Evolutionary conservation across 1,140 invertebrate genomes (phyloP), one percentile per base, ranked within the genome.

Genomic region (Contarinia nasturtii): DNA sequence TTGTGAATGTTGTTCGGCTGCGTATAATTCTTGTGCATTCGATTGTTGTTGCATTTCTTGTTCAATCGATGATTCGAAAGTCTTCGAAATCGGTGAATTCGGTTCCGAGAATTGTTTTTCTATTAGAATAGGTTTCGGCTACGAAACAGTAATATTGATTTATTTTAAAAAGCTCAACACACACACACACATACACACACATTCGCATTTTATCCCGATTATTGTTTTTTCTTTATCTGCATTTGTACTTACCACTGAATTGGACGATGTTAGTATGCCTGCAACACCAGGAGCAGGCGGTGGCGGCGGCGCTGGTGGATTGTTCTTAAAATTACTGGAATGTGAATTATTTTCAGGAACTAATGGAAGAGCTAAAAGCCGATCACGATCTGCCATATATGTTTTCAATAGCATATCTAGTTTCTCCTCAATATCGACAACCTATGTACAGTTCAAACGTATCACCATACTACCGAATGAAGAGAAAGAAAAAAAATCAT

Each of bases 391-490:
- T 64, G 91, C 86, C 72, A 88, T 76, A 63, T 92, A 91, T 67
- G 93, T 73, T 60, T 94, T 89, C 59, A 94, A 77, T 55, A 95
- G 74, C 65, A 91, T 78, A 67, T 94, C 88, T 59, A 95, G 70
- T 71, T 94, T 94, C 57, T 76, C 76, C 70, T 93, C 89, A 65
- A 90, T 89, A 63, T 92, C 87, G 61, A 91, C 88, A 56, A 92
- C 85, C 87, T 92, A 62, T 20, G 10, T 42, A 4, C 10, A 18
- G 8, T 15, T n/a, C n/a, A n/a, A n/a, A n/a, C n/a, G n/a, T n/a
- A n/a, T n/a, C n/a, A n/a, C n/a, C n/a, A n/a, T n/a, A n/a, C n/a
- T n/a, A n/a, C n/a, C n/a, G n/a, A n/a, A n/a, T n/a, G n/a, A n/a
- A n/a, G n/a, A n/a, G n/a, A n/a, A n/a, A n/a, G n/a, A n/a, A n/a